Percentiles rank a stretch among this genome's conserved stretches.
Conservation (phyloP, 2,888 invertebrate genomes). For the Megalurothrips usitatus region DNA sequence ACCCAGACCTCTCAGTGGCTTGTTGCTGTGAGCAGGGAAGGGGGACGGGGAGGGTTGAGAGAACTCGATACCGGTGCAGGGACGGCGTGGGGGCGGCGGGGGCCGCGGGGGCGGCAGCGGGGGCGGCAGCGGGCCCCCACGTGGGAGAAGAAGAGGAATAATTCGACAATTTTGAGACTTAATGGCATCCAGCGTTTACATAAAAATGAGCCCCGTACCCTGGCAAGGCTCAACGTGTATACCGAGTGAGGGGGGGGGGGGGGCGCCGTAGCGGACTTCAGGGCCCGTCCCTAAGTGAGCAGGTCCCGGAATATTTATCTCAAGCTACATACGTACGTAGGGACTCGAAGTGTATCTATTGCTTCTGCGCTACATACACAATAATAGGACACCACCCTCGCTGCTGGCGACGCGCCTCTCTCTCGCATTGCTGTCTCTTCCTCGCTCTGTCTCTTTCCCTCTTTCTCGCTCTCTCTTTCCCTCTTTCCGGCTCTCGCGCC, state of each 20-base stretch:
- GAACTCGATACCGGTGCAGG: not conserved
- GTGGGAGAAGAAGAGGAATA: not conserved
- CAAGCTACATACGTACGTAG: no score
- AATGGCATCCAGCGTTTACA: constrained; percentile 1
- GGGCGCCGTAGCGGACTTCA: not conserved
- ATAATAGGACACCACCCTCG: no score
- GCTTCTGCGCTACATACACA: no score
- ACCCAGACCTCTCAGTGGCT: no score
- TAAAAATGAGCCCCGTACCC: not conserved
- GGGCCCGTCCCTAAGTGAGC: no score
- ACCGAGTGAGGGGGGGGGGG: not conserved
- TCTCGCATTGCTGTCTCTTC: no score
- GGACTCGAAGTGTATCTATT: no score
- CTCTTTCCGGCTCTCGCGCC: not conserved
- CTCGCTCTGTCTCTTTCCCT: no score
- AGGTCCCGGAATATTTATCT: no score
- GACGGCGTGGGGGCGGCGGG: not conserved
- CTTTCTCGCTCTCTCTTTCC: not conserved
- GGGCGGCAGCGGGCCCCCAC: not conserved
- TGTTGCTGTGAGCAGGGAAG: no score
- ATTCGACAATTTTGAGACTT: constrained; percentile 8
- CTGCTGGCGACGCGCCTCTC: no score
- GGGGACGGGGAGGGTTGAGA: not conserved
- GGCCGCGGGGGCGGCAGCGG: not conserved
- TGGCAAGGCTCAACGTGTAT: not conserved